Evolutionary conservation across 2,888 invertebrate genomes (phyloP).

Genomic region (Eucriotettix oculatus): DNA sequence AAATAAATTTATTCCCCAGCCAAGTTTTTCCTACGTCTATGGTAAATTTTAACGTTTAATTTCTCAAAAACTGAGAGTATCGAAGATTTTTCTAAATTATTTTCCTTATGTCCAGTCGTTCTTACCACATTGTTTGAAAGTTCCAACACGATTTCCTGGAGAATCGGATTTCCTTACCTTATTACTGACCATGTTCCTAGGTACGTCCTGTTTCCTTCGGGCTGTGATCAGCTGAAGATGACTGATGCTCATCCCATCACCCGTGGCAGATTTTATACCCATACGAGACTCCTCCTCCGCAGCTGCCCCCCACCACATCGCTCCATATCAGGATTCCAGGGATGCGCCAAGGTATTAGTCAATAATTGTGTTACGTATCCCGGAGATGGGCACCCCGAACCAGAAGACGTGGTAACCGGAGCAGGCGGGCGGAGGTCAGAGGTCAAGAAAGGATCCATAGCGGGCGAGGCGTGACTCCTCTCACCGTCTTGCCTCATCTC

Average conservation of each 20-base stretch:
- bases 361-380: not conserved
- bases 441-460: not conserved
- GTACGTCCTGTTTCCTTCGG: not conserved
- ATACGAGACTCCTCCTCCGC: not conserved
- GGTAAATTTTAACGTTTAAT: no score
- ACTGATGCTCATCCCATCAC: not conserved
- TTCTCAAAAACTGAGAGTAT: no score
- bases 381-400: not conserved
- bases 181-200: not conserved
- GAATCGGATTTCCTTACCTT: not conserved
- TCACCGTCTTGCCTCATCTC: no score
- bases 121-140: no score
- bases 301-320: no score
- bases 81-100: no score
- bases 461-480: not conserved
- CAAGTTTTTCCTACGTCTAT: no score
- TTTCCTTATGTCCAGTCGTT: no score
- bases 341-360: not conserved
- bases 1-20: no score
- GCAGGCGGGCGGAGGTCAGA: not conserved
- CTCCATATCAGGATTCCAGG: not conserved
- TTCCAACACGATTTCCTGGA: not conserved
- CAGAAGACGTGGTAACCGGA: no score
- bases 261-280: not conserved
- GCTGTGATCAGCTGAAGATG: not conserved